These are phyloP conservation scores for Phragmatobia fuliginosa DNA, from an alignment of 2,888 invertebrate species.

Conservation along the genomic window DNA sequence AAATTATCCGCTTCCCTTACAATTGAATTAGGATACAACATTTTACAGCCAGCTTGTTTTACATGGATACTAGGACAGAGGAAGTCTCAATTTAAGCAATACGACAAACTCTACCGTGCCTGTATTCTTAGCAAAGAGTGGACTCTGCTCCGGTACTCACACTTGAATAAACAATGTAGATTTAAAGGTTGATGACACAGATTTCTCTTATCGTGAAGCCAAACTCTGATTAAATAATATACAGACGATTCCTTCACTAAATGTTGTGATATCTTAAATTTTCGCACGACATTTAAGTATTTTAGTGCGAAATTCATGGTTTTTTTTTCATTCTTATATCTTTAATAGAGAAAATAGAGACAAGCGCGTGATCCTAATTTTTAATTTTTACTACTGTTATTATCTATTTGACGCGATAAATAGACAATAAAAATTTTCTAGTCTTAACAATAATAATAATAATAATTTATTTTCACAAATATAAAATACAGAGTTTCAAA, in stretches of 20 bases:
- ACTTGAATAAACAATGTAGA: background rate
- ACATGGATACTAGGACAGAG: conserved; percentile 47
- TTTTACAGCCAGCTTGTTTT: conserved; percentile 34
- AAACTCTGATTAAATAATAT: conserved; percentile 20
- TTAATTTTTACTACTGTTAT: too few relatives aligned
- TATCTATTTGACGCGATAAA: too few relatives aligned
- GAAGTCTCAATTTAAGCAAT: conserved; percentile 74
- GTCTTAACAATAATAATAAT: too few relatives aligned
- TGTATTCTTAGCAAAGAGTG: conserved; percentile 51
- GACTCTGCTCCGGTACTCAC: background rate
- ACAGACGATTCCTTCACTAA: background rate
- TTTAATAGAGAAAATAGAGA: too few relatives aligned
- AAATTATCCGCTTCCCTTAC: conserved; percentile 44
- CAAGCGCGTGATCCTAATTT: too few relatives aligned
- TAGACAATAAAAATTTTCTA: too few relatives aligned
- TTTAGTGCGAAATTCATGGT: background rate
- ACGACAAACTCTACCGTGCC: conserved; percentile 60
- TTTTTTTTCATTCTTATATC: too few relatives aligned
- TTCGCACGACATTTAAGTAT: background rate
- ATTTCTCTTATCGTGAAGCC: conserved; percentile 30
- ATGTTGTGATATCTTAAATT: background rate
- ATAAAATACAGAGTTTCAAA: too few relatives aligned
- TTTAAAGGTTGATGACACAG: conserved; percentile 30
- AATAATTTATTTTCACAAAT: too few relatives aligned
- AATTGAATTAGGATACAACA: conserved; percentile 27